These are phyloP conservation scores for Rhinoraja longicauda DNA, from an alignment of 2,797 vertebrate species.

Conservation along the genomic window DNA sequence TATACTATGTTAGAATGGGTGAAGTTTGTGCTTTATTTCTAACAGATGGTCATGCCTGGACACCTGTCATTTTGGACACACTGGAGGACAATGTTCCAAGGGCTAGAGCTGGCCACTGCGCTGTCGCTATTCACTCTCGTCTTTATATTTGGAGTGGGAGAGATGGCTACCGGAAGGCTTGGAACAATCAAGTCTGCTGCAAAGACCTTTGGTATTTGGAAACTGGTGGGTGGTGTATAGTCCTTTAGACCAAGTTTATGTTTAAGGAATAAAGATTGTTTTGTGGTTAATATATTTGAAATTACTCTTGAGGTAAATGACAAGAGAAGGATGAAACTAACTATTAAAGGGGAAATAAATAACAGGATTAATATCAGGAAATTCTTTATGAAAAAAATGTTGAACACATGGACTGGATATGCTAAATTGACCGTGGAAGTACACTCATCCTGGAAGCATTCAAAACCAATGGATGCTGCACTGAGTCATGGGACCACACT, in stretches of 20 bases:
- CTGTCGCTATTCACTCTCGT: slow-evolving; percentile 74
- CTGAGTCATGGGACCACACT: background rate
- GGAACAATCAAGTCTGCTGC: slow-evolving; percentile 95
- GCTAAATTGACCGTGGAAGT: background rate
- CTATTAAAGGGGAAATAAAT: background rate
- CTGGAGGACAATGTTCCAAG: slow-evolving; percentile 72
- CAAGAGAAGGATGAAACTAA: background rate
- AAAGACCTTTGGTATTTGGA: slow-evolving; percentile 98
- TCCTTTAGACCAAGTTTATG: background rate
- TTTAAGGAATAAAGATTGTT: background rate
- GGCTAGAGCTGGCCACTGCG: slow-evolving; percentile 85
- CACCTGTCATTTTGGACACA: slow-evolving; percentile 64
- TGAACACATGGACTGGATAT: background rate
- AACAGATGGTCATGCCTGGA: slow-evolving; percentile 81
- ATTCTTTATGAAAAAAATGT: background rate
- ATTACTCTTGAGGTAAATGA: background rate
- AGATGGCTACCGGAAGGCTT: slow-evolving; percentile 85
- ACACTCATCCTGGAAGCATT: background rate
- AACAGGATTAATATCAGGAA: background rate
- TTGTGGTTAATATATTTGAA: background rate
- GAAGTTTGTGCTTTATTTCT: slow-evolving; percentile 40
- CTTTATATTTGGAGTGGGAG: slow-evolving; percentile 94
- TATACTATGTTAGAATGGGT: slow-evolving; percentile 38
- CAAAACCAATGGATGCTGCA: background rate
- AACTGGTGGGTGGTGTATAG: slow-evolving; percentile 69